These are phyloP conservation scores for Xestia rhomboidea DNA, from an alignment of 2,888 invertebrate genomes.

Conservation along the genomic window DNA sequence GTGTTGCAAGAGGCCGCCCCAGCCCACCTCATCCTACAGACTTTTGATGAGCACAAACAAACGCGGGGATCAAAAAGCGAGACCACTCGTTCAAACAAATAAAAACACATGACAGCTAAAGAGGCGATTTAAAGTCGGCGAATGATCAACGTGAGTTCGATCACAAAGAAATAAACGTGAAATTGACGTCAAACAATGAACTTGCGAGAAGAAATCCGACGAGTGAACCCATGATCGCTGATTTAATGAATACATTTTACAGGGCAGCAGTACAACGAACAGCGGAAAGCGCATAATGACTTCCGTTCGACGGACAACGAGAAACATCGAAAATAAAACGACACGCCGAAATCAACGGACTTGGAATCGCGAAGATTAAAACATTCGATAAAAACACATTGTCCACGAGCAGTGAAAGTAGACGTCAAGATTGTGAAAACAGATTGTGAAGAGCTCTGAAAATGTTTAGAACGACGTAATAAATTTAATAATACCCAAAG, in stretches of 20 bases:
- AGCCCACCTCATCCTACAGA: constrained; percentile 67
- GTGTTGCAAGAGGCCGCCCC: constrained; percentile 81
- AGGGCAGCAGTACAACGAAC: constrained; percentile 82
- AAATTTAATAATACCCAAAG: background rate
- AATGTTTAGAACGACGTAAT: background rate
- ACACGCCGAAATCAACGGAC: constrained; percentile 67
- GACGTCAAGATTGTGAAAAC: background rate
- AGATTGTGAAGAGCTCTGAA: background rate
- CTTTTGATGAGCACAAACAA: constrained; percentile 66
- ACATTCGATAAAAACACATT: constrained; percentile 60
- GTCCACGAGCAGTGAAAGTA: constrained; percentile 34
- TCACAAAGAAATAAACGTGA: constrained; percentile 66
- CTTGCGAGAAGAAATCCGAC: constrained; percentile 73
- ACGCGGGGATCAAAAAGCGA: constrained; percentile 64
- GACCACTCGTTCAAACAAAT: constrained; percentile 60
- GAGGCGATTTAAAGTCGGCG: constrained; percentile 63
- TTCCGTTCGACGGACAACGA: constrained; percentile 85
- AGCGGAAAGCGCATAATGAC: constrained; percentile 90
- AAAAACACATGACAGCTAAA: constrained; percentile 58
- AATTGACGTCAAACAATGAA: constrained; percentile 73
- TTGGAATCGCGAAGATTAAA: constrained; percentile 64
- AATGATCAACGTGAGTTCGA: constrained; percentile 57
- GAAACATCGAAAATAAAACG: constrained; percentile 86
- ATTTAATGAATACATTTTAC: constrained; percentile 89
- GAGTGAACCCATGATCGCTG: constrained; percentile 80